phyloP scores from a whole-genome alignment of 2,797 vertebrate species.

The Champsocephalus esox region DNA sequence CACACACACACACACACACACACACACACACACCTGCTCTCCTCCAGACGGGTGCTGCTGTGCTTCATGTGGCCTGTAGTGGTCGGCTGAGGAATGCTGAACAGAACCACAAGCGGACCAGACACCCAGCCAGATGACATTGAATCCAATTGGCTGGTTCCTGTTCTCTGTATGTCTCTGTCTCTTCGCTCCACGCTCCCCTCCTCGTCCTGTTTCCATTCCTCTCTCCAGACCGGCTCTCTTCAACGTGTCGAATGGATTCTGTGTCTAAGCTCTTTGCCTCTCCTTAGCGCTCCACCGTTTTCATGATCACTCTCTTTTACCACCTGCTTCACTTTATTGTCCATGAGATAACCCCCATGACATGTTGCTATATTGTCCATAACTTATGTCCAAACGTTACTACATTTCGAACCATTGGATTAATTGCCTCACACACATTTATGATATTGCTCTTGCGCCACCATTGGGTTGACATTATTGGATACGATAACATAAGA shows the following conservation, averaged over 20 bases:
- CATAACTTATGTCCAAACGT: too few relatives aligned
- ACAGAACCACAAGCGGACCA: conserved; percentile 79
- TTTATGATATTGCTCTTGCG: too few relatives aligned
- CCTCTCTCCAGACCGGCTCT: background rate
- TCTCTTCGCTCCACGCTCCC: conserved; percentile 33
- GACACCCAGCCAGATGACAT: conserved; percentile 76
- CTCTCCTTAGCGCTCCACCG: background rate
- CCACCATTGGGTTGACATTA: too few relatives aligned
- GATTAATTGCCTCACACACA: too few relatives aligned
- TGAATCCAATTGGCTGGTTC: conserved; percentile 76
- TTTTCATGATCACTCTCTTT: too few relatives aligned
- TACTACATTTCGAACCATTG: too few relatives aligned
- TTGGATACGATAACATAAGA: too few relatives aligned
- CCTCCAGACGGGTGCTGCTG: conserved; percentile 47
- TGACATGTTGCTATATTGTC: too few relatives aligned
- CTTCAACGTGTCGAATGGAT: background rate
- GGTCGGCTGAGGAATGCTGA: conserved; percentile 75
- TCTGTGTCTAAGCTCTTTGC: background rate
- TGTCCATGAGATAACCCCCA: too few relatives aligned
- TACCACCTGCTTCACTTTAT: background rate
- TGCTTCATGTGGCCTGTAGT: conserved; percentile 72
- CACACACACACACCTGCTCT: conserved; percentile 65
- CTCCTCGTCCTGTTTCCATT: conserved; percentile 11
- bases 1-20: conserved; percentile 30
- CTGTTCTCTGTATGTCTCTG: conserved; percentile 53